Percentiles rank a stretch among this genome's conserved stretches.
Conservation (phyloP, 2,113 vertebrate species). For the Axis porcinus region DNA sequence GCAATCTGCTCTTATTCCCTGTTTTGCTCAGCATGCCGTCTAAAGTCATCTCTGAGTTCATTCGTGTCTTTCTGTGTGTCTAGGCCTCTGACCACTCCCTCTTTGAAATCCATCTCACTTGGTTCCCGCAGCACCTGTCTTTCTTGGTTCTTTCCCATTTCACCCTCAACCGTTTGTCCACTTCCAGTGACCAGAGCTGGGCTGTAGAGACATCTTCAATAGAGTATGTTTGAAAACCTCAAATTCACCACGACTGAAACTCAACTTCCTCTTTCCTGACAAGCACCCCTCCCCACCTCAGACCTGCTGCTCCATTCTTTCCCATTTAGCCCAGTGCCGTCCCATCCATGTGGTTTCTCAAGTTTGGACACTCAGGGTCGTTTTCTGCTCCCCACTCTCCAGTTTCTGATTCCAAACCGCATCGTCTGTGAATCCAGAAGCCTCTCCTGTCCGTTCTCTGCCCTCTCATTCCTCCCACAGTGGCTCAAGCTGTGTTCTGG, state of each 20-base stretch:
- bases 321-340: neutral
- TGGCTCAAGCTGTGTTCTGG: neutral
- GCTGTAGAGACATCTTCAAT: neutral
- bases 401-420: neutral
- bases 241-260: neutral
- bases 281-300: neutral
- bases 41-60: neutral
- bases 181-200: neutral
- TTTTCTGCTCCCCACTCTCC: neutral
- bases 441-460: neutral
- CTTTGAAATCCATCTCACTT: neutral
- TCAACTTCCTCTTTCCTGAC: neutral
- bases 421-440: neutral
- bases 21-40: neutral
- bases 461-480: neutral
- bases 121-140: neutral
- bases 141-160: neutral
- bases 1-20: neutral
- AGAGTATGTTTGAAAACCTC: neutral
- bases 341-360: neutral
- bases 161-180: neutral
- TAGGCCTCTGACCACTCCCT: neutral
- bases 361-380: neutral
- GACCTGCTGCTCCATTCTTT: neutral
- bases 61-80: neutral